Percentiles rank a stretch among this genome's conserved stretches.
Evolutionary conservation across 1,140 invertebrate species (phyloP).

Genomic region (Drosophila paulistorum): DNA sequence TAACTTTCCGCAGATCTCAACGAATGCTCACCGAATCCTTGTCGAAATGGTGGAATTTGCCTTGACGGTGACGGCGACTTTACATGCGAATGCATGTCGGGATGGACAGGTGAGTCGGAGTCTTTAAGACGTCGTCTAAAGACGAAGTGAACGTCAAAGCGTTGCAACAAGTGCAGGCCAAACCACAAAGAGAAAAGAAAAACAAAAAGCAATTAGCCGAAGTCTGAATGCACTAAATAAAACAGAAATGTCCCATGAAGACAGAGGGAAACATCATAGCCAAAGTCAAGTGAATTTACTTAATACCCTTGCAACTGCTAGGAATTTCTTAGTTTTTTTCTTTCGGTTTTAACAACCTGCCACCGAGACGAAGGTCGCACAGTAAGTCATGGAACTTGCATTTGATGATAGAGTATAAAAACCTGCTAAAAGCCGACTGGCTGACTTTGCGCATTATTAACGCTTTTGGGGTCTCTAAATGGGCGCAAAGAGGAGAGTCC

Average conservation of each 20-base stretch:
- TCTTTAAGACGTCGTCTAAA: conserved; percentile 15
- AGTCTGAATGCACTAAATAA: not conserved
- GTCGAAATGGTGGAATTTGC: conserved; percentile 91
- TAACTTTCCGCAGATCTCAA: conserved; percentile 88
- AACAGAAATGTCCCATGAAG: not conserved
- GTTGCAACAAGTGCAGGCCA: conserved; percentile 62
- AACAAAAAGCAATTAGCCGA: conserved; percentile 3
- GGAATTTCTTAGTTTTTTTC: no score
- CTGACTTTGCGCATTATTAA: conserved; percentile 70
- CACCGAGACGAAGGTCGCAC: no score
- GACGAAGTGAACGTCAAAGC: conserved; percentile 68
- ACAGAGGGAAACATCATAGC: not conserved
- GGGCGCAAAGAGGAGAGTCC: conserved; percentile 61
- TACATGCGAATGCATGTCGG: conserved; percentile 89
- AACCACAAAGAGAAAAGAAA: not conserved
- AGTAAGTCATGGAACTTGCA: not conserved
- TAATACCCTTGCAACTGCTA: conserved; percentile 20
- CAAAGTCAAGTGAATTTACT: not conserved
- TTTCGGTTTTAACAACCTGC: no score
- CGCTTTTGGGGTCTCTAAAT: conserved; percentile 76
- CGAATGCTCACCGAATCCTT: conserved; percentile 90
- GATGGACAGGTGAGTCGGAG: conserved; percentile 88
- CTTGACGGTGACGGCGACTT: conserved; percentile 89
- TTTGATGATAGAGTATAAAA: conserved; percentile 45
- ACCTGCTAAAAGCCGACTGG: conserved; percentile 62